Evolutionary conservation across 2,113 vertebrate species (phyloP), one percentile per base, ranked within the genome.

Genomic region (Spermophilus dauricus): DNA sequence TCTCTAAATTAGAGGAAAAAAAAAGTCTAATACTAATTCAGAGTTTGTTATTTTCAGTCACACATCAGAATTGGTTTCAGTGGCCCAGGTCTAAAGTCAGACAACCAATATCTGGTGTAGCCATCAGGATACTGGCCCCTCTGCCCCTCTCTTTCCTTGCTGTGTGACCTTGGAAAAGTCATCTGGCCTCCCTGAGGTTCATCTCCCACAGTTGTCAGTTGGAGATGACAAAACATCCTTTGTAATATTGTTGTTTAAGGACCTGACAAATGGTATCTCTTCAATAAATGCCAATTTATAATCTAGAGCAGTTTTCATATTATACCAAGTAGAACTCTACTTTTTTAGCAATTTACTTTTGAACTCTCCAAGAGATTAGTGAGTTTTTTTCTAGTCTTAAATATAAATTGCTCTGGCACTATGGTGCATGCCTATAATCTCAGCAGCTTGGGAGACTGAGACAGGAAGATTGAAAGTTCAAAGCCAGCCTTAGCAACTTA

Each of bases 321-420:
- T 83, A 26, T 37, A 80, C 32, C 69, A 89, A 76, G 58, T n/a
- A 39, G 2, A 65, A 61, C 30, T 84, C 42, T 58, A 61, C 42
- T 20, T 42, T 78, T 86, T 97, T 69, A 63, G 69, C 26, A 69
- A 45, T 61, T 93, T 82, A 4, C 26, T 61, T 90, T 83, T 48
- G 89, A 94, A 7, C 7, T 17, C 63, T 24, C 7, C n/a, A 53
- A 45, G 20, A 72, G 28, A 96, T 6, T 75, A 63, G 61, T 65
- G 70, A 91, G 14, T 56, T 95, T 83, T 1, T 1, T 11, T 51
- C 24, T 6, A 22, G 17, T 72, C 94, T 95, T 90, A 85, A 92
- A 81, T 88, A 24, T 28, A 77, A 84, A 39, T 39, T 22, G 16
- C 2, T 5, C 18, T 20, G 56, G 20, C 2, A 17, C 20, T 20